phyloP scores from a whole-genome alignment of 2,797 vertebrate species.

The Propithecus deckenii region DNA sequence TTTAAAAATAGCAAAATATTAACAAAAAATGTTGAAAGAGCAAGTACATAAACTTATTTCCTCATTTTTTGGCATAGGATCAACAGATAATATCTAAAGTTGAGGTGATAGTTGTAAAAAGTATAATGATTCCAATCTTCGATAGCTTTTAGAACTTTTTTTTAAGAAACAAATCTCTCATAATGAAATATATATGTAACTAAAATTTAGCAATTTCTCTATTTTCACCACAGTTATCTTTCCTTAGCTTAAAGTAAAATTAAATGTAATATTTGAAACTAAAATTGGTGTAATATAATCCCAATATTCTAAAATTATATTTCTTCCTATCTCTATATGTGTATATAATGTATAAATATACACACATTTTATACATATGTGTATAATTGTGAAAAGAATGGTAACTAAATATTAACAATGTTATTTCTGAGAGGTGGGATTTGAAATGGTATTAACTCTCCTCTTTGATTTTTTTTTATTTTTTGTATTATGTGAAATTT shows the following conservation, averaged over 20 bases:
- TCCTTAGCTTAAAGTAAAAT: neutral
- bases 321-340: neutral
- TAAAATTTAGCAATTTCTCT: neutral
- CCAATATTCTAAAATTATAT: neutral
- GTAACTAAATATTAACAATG: neutral
- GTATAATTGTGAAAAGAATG: neutral
- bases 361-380: neutral
- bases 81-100: neutral
- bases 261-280: neutral
- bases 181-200: neutral
- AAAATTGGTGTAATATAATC: neutral
- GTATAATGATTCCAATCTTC: neutral
- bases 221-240: neutral
- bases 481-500: neutral
- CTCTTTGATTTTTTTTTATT: neutral
- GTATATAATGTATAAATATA: neutral
- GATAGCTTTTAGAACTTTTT: neutral
- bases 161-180: neutral
- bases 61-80: neutral
- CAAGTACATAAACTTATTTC: neutral
- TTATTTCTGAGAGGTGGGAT: neutral
- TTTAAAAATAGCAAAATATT: constrained; percentile 23
- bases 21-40: neutral
- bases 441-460: neutral
- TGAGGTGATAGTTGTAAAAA: neutral